Base-by-base conservation (phyloP, 2,888 invertebrate species). In the Torymus texanus region DNA sequence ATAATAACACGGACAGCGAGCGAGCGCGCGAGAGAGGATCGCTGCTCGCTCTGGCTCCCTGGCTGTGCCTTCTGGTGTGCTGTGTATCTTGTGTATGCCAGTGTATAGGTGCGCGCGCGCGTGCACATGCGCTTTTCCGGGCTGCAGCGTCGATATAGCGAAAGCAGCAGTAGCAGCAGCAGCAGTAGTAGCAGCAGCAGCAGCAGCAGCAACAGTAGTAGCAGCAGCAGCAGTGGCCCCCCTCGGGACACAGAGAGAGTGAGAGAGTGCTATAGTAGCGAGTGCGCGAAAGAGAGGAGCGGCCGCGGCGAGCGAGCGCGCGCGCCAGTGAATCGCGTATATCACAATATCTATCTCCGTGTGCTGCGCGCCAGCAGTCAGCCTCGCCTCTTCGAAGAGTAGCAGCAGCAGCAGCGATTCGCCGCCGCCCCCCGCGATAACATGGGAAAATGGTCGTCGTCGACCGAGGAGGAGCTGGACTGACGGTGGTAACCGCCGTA, bases 101-200 rank as follows among this genome's bases (percentile, higher is more conserved):
- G 62, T 70, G n/a, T 53, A 3, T 29, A 53, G 13, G 53, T 53
- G 77, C 51, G 66, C 66, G 78, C 51, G 67, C 51, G 67, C 50
- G 70, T 74, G 70, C 77, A 80, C 77, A 80, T 74, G 74, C 77
- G 77, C 80, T 77, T 80, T 77, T 74, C 65, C 74, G 65, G 67
- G 59, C 58, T 62, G 24, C 62, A 72, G 66, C 71, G 65, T 75
- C 75, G 66, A 75, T 79, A 75, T 71, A 74, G 62, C 58, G 55
- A 55, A 68, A 61, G 21, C 56, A 41, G 41, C 41, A 41, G 41
- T 3, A 29, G 29, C 29, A 29, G 29, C 29, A 29, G 29, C 29
- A 29, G 29, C 41, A 41, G 41, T 8, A 41, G 41, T 41, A 41
- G 41, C 8, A 5, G 29, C 29, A 29, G 29, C 41, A 41, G 41